Percentiles rank a stretch among this genome's conserved stretches.
These are phyloP conservation scores for Heliconius ismenius DNA, from an alignment of 2,888 invertebrate genomes.

Conservation along the genomic window DNA sequence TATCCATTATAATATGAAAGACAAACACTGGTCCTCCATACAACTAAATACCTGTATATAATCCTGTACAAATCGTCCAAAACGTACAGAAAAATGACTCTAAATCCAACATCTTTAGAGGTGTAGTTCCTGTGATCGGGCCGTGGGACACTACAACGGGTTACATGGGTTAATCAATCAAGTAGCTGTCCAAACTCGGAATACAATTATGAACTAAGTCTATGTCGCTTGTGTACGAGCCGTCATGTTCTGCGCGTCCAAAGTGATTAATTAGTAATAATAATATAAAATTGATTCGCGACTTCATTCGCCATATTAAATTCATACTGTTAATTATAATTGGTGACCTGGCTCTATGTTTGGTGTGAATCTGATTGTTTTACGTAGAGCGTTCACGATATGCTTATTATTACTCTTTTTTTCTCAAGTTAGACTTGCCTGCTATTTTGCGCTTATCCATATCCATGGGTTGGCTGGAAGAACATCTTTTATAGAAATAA, in stretches of 20 bases:
- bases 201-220: conserved; percentile 80
- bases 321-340: conserved; percentile 3
- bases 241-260: conserved; percentile 59
- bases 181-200: conserved; percentile 73
- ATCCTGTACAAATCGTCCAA: conserved; percentile 8
- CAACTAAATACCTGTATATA: conserved; percentile 34
- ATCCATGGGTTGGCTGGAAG: too few relatives aligned
- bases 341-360: neutral
- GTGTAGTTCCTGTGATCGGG: conserved; percentile 54
- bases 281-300: conserved; percentile 36
- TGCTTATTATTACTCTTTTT: too few relatives aligned
- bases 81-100: conserved; percentile 38
- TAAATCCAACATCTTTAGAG: conserved; percentile 55
- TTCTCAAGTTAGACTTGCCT: too few relatives aligned
- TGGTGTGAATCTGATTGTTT: neutral
- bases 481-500: too few relatives aligned
- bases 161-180: conserved; percentile 72
- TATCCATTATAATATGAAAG: conserved; percentile 40
- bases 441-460: too few relatives aligned
- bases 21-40: conserved; percentile 40
- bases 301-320: conserved; percentile 19
- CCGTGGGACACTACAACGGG: conserved; percentile 53
- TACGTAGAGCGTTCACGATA: neutral
- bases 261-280: conserved; percentile 71
- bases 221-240: conserved; percentile 67